Evolutionary conservation across 2,888 invertebrate species (phyloP), one percentile per base, ranked within the genome.

Genomic region (Macrophya annulata): DNA sequence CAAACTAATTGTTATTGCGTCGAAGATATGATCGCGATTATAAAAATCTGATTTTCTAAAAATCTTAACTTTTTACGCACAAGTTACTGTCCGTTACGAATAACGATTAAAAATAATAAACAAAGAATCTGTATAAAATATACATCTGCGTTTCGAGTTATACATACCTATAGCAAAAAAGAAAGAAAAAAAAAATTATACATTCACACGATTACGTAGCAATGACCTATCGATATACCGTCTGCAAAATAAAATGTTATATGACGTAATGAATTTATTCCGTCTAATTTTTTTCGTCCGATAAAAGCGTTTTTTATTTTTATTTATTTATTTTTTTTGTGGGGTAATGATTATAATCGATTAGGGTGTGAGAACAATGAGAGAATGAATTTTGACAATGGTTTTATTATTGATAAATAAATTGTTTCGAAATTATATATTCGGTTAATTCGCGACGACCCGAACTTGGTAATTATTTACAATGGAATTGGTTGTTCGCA

Each of bases 81-180:
- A n/a, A 71, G 45, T 45, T 72, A 4, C 72, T 72, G 10, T 21
- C 10, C 21, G 31, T 25, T 68, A 17, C 72, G 12, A 72, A 45
- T 72, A 45, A 43, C 45, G 43, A 72, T 72, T 8, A 43, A 72
- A 43, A 45, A 72, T 72, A 72, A 72, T 72, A 43, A 72, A 72
- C 72, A 21, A 72, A 45, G n/a, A 72, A 15, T 5, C n/a, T 4
- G 5, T 37, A 6, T 3, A n/a, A n/a, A n/a, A 68, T 10, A 37
- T 37, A 68, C 68, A 68, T 68, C 17, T 72, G 40, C 9, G 40
- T 17, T 72, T 40, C 10, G 17, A n/a, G n/a, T 31, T 65, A 65
- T 21, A 68, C 10, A 21, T 65, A 12, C 4, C 10, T 68, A 68
- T 68, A 37, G n/a, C 17, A 0, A 21, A 40, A 10, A 15, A 43